phyloP scores from a whole-genome alignment of 2,888 invertebrate genomes.

The Xanthia togata region DNA sequence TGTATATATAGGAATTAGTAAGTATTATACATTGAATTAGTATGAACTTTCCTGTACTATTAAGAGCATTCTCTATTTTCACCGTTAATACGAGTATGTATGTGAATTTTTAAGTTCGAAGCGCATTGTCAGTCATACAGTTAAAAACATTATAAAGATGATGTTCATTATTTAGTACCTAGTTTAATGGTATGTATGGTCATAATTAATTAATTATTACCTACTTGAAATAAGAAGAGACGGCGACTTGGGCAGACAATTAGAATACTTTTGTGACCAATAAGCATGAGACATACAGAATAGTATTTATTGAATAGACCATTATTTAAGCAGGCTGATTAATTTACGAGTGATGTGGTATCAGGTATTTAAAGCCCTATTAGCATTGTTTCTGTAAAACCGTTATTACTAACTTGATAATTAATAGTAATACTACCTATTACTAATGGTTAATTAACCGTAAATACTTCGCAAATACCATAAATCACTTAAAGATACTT shows the following conservation, averaged over 20 bases:
- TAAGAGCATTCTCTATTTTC: too few relatives aligned
- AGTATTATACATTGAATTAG: too few relatives aligned
- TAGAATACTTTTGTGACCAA: conserved; percentile 1
- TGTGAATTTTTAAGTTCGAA: neutral
- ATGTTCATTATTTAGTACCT: conserved; percentile 7
- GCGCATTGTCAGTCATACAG: neutral
- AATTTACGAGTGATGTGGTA: neutral
- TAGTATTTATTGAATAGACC: neutral
- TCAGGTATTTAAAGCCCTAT: conserved; percentile 29
- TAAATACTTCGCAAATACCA: conserved; percentile 38
- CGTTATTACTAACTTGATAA: conserved; percentile 33
- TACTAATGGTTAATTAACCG: conserved; percentile 32
- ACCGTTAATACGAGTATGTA: too few relatives aligned
- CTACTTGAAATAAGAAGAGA: conserved; percentile 2
- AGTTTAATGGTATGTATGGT: neutral
- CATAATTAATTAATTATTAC: neutral
- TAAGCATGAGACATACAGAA: neutral
- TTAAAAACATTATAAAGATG: neutral
- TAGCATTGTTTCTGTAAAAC: conserved; percentile 25
- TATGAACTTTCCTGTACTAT: too few relatives aligned
- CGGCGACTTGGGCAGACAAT: neutral
- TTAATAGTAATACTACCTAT: conserved; percentile 22
- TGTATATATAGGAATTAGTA: too few relatives aligned
- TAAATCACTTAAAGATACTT: conserved; percentile 32
- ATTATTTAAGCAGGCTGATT: conserved; percentile 6